Base-by-base conservation (phyloP, 2,888 invertebrate genomes). In the Cordilura impudica region DNA sequence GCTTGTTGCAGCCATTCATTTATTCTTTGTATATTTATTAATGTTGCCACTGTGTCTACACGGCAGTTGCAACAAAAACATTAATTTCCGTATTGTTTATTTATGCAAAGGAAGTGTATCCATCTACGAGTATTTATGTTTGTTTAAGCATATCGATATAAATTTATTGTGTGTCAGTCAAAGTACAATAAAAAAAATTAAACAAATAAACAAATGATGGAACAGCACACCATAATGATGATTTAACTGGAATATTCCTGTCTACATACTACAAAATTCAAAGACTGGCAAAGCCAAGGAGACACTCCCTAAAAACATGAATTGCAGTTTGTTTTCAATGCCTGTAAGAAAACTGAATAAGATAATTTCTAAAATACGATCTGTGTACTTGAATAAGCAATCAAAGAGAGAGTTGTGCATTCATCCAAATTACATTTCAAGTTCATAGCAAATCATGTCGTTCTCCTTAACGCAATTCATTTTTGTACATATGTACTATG, bases 361-460 rank as follows among this genome's bases (percentile, higher is more conserved):
- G n/a, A n/a, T n/a, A n/a, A n/a, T n/a, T n/a, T n/a, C 2, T 4
- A 29, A 29, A 35, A 35, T 39, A 3, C 35, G n/a, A 39, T n/a
- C 12, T 2, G 4, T 39, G n/a, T n/a, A n/a, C 35, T 26, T 29
- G 49, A 45, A 51, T 54, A 39, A 56, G n/a, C 35, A 56, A 16
- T 47, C 26, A 16, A 54, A 53, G 29, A 21, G 14, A 21, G 70
- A 31, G 31, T 21, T 16, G 47, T 16, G 29, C 60, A 7, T 26
- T 63, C 58, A 70, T 65, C 39, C 63, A 31, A 65, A 14, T 53
- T 26, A 65, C 51, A 65, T 70, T 70, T 77, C 76, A 77, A 77
- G 76, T 71, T 77, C 76, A 71, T 35, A 56, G 56, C 19, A 35
- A 35, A 10, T 31, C 31, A 56, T 39, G 56, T 35, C 14, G 12